Percentiles rank a stretch among this genome's conserved stretches.
Evolutionary conservation across 64 coral and sea anemone species (phyloP).

Genomic region (Astreopora myriophthalma): DNA sequence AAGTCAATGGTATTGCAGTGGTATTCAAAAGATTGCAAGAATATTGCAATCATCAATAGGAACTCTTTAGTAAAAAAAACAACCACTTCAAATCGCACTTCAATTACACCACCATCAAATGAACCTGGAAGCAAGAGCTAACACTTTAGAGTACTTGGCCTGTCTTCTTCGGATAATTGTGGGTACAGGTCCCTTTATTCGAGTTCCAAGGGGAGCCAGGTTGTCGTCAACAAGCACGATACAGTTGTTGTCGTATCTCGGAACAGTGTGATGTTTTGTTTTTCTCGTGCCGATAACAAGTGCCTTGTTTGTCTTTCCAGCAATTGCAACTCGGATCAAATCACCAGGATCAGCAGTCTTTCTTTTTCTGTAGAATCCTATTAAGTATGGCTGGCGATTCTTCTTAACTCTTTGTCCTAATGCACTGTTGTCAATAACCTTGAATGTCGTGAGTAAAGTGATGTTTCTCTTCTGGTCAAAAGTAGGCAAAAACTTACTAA

Average conservation of each 20-base stretch:
- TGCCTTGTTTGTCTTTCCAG: conserved; percentile 95
- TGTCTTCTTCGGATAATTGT: conserved; percentile 87
- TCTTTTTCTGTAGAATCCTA: conserved; percentile 94
- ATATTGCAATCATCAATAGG: no score
- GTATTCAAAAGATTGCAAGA: no score
- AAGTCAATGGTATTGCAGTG: no score
- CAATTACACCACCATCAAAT: conserved; percentile 48
- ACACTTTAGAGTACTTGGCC: conserved; percentile 97
- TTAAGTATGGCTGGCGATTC: conserved; percentile 90
- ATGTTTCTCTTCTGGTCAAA: conserved; percentile 70
- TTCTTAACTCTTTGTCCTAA: conserved; percentile 89
- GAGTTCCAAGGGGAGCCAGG: conserved; percentile 90
- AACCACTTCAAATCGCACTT: background rate
- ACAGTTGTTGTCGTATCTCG: conserved; percentile 99
- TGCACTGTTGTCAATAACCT: conserved; percentile 96
- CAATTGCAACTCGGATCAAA: conserved; percentile 89
- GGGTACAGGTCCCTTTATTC: conserved; percentile 94
- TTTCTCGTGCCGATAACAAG: conserved; percentile 92
- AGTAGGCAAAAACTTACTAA: background rate
- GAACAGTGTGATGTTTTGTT: conserved; percentile 90
- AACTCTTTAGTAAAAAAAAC: no score
- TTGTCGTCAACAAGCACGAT: conserved; percentile 97
- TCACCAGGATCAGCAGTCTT: conserved; percentile 98
- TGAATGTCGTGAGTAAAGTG: conserved; percentile 87
- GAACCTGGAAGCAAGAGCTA: conserved; percentile 97